Base-by-base conservation (phyloP, 2,113 vertebrate species). In the Micronycteris hirsuta region DNA sequence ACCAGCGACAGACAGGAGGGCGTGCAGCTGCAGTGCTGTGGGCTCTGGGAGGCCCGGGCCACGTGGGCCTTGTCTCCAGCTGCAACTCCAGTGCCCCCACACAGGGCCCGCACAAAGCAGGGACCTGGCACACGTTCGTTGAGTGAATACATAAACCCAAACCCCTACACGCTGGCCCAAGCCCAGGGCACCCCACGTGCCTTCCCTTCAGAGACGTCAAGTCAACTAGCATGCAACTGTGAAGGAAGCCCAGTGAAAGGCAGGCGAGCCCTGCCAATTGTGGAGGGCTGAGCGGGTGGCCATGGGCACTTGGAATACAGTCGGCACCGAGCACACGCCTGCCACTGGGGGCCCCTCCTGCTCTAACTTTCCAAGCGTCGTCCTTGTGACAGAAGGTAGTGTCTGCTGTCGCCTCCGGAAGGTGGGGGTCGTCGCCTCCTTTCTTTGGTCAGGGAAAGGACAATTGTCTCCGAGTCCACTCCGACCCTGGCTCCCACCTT, bases 231-330 rank as follows among this genome's bases (percentile, higher is more conserved):
- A 36, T 0, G 11, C 2, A 12, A 26, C 20, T 85, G 47, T 24
- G 61, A 1, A 28, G 38, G 43, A 24, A 36, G 52, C 61, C 68
- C 67, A 65, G 43, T 1, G 41, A 71, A 9, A 52, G 47, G 1
- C 20, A 28, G 84, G 36, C 3, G 2, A 20, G 4, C 24, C 67
- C 63, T 8, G 4, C 68, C 61, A 52, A 38, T 63, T 7, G 11
- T 22, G 20, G 52, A 67, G 74, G 10, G 80, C 13, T 31, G 6
- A 89, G 4, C 2, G 3, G 16, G 20, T 7, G 43, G 49, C 31
- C 13, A 0, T 0, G 1, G 58, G 16, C 16, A 19, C 85, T n/a
- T 0, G 8, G 67, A 41, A 36, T 0, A 0, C 0, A 1, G 84
- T 10, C 65, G 6, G 17, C 0, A 26, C 19, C 73, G 54, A 58